phyloP scores from a whole-genome alignment of 2,797 vertebrate species.

The Acanthopagrus latus region DNA sequence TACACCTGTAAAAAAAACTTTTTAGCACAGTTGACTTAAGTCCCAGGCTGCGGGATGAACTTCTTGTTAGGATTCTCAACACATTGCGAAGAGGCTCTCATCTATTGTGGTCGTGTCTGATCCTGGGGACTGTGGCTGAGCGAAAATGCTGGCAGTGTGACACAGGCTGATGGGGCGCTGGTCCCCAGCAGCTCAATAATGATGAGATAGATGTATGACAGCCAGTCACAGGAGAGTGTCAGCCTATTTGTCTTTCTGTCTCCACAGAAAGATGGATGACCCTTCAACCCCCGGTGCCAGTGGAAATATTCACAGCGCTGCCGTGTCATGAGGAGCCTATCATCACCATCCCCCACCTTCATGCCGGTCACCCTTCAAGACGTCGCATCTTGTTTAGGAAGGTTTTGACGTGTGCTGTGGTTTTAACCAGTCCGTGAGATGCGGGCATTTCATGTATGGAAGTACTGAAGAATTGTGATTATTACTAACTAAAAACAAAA shows the following conservation, averaged over 20 bases:
- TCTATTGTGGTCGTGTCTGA: conserved; percentile 50
- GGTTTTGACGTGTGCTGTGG: conserved; percentile 27
- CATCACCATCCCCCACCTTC: conserved; percentile 65
- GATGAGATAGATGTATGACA: conserved; percentile 84
- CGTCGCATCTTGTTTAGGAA: conserved; percentile 47
- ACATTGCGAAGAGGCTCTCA: conserved; percentile 50
- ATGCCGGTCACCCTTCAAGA: conserved; percentile 58
- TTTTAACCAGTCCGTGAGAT: conserved; percentile 23
- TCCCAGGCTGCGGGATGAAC: conserved; percentile 15
- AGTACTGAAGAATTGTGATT: not conserved
- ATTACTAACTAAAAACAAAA: not conserved
- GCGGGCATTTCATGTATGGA: not conserved
- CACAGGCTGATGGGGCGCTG: conserved; percentile 71
- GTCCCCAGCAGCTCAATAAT: conserved; percentile 78
- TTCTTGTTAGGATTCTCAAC: conserved; percentile 53
- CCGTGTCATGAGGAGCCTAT: conserved; percentile 60
- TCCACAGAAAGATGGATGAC: conserved; percentile 82
- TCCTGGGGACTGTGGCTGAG: conserved; percentile 40
- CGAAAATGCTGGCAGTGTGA: conserved; percentile 63
- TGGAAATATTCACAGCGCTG: conserved; percentile 75
- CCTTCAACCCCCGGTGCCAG: conserved; percentile 65
- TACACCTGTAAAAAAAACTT: conserved; percentile 2
- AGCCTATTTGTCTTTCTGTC: conserved; percentile 86
- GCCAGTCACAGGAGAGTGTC: conserved; percentile 82
- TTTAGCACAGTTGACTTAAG: not conserved